Percentiles rank a stretch among this genome's conserved stretches.
Conservation (phyloP, 2,888 invertebrate species). For the Leucophora obtusa region DNA sequence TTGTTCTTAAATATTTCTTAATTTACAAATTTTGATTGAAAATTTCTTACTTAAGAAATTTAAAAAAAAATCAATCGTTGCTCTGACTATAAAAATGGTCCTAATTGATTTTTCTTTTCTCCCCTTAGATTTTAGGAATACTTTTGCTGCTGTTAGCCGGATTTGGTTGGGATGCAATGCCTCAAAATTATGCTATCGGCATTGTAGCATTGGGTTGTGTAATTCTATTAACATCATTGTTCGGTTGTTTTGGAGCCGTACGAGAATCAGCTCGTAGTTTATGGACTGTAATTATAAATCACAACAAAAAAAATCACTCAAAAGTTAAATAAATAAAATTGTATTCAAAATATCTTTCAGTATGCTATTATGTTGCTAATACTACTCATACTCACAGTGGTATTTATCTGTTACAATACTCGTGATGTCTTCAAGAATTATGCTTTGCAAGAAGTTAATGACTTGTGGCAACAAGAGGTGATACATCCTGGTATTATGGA, state of each 20-base stretch:
- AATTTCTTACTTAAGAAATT: too few species aligned
- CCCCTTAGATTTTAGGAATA: conserved; percentile 71
- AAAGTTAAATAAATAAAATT: neutral
- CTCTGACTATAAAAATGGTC: too few species aligned
- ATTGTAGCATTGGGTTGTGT: conserved; percentile 70
- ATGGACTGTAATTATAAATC: conserved; percentile 69
- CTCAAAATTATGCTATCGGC: conserved; percentile 71
- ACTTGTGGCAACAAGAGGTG: conserved; percentile 70
- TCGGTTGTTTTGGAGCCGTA: conserved; percentile 73
- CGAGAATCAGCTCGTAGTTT: conserved; percentile 73
- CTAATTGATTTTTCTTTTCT: neutral
- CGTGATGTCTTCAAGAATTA: conserved; percentile 71
- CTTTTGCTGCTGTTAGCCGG: conserved; percentile 70
- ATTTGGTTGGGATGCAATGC: conserved; percentile 74
- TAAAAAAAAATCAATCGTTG: too few species aligned
- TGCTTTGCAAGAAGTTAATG: conserved; percentile 69
- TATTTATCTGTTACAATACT: conserved; percentile 68
- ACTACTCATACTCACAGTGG: conserved; percentile 68
- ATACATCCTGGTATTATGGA: conserved; percentile 72
- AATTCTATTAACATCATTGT: conserved; percentile 71
- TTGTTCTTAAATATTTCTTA: too few species aligned
- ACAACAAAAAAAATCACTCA: neutral
- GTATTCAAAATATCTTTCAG: conserved; percentile 52
- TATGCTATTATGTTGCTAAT: conserved; percentile 70
- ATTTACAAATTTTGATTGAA: too few species aligned